A percentile compares a stretch with the other conserved stretches of the same genome.
These are phyloP conservation scores for Ostrea denselamellosa DNA, from an alignment of 1,140 invertebrate genomes.

Conservation along the genomic window DNA sequence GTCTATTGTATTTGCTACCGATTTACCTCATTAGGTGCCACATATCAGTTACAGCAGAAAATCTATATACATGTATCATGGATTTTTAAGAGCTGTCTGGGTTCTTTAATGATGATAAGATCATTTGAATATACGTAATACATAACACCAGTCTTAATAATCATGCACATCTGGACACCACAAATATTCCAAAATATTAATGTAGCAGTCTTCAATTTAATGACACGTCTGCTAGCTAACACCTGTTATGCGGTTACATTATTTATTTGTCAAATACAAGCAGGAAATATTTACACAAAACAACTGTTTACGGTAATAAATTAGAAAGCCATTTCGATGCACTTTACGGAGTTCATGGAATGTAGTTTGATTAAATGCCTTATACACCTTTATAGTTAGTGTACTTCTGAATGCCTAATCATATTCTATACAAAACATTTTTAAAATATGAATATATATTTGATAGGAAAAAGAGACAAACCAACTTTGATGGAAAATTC, in stretches of 20 bases:
- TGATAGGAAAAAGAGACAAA: background rate
- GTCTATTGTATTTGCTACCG: too few relatives aligned
- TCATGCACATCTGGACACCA: background rate
- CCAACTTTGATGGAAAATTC: background rate
- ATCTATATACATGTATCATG: too few relatives aligned
- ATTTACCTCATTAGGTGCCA: too few relatives aligned
- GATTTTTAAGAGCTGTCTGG: too few relatives aligned
- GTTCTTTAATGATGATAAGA: background rate
- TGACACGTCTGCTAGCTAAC: background rate
- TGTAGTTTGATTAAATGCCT: background rate
- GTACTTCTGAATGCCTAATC: background rate
- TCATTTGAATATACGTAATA: background rate
- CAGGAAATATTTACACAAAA: background rate
- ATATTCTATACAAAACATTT: background rate
- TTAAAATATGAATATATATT: background rate
- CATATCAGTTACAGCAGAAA: too few relatives aligned
- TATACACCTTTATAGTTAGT: background rate
- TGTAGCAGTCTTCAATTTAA: background rate
- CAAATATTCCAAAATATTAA: background rate
- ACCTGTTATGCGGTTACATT: background rate
- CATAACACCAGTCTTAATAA: background rate
- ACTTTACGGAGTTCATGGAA: background rate
- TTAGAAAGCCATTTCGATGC: background rate
- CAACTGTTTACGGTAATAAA: conserved; percentile 12
- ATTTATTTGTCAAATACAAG: background rate